Conservation (phyloP, 1,140 invertebrate species). For the Drosophila kurseongensis region DNA sequence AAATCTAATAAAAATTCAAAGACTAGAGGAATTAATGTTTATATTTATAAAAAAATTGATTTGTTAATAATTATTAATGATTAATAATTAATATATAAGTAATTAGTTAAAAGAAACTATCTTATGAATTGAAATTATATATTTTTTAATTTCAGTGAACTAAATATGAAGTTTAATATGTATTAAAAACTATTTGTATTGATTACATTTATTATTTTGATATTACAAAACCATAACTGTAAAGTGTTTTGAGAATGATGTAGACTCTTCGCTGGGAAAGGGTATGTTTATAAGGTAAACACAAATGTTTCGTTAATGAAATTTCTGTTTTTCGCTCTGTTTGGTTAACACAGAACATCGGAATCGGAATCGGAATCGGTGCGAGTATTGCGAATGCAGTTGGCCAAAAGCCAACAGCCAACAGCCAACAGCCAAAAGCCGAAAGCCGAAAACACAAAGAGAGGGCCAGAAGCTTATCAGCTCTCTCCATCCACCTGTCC, state of each 20-base stretch:
- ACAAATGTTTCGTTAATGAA: constrained; percentile 45
- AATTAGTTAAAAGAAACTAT: no score
- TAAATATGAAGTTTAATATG: no score
- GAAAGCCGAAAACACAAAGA: not conserved
- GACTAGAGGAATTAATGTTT: no score
- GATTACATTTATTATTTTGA: not conserved
- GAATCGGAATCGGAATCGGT: not conserved
- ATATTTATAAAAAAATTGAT: no score
- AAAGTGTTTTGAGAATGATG: not conserved
- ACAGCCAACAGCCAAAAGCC: constrained; percentile 46
- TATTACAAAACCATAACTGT: not conserved
- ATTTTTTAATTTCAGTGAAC: no score
- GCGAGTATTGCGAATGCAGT: constrained; percentile 18
- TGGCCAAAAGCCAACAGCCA: constrained; percentile 54
- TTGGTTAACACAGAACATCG: constrained; percentile 21
- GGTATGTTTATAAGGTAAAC: constrained; percentile 23
- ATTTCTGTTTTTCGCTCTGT: constrained; percentile 12
- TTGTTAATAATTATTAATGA: no score
- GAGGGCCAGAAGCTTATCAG: constrained; percentile 30
- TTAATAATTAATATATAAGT: no score
- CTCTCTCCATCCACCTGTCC: not conserved
- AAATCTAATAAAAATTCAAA: no score
- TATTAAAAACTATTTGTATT: no score
- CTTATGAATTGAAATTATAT: no score
- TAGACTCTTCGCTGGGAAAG: not conserved